Percentiles rank a stretch among this genome's conserved stretches.
phyloP scores from a whole-genome alignment of 2,113 vertebrate species.

The Lagopus leucura region DNA sequence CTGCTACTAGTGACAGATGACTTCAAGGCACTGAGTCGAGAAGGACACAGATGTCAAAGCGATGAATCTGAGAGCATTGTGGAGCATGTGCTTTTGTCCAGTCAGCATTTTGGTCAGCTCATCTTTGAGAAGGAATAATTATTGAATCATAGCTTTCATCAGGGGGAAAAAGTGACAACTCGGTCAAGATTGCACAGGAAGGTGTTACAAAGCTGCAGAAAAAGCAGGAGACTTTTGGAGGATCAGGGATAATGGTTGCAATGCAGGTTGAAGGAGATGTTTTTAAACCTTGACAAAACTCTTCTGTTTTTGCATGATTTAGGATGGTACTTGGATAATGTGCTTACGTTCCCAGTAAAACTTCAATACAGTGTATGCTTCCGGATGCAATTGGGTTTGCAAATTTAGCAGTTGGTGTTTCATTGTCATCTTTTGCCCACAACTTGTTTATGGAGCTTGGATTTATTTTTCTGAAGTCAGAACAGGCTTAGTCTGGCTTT shows the following conservation, averaged over 20 bases:
- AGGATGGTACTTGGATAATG: neutral
- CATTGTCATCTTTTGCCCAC: neutral
- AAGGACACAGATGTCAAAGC: conserved; percentile 98
- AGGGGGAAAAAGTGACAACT: conserved; percentile 62
- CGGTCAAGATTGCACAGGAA: conserved; percentile 51
- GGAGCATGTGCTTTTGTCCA: conserved; percentile 70
- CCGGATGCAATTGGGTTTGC: neutral
- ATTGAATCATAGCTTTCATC: conserved; percentile 77
- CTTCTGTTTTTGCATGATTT: neutral
- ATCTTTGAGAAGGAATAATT: conserved; percentile 78
- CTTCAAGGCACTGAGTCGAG: conserved; percentile 89
- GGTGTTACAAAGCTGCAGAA: conserved; percentile 6
- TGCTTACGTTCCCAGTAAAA: neutral
- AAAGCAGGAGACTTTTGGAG: conserved; percentile 25
- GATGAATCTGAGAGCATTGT: conserved; percentile 81
- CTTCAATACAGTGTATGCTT: neutral
- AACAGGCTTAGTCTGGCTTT: neutral
- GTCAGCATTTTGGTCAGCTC: conserved; percentile 80
- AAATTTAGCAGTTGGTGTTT: neutral
- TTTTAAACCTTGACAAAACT: neutral
- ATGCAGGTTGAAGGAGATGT: neutral
- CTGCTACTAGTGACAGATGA: conserved; percentile 84
- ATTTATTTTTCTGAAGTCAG: neutral
- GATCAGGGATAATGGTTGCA: neutral
- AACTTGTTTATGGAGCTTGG: neutral